Percentiles rank a stretch among this genome's conserved stretches.
phyloP scores from a whole-genome alignment of 2,888 invertebrate species.

The Trichogramma dendrolimi region DNA sequence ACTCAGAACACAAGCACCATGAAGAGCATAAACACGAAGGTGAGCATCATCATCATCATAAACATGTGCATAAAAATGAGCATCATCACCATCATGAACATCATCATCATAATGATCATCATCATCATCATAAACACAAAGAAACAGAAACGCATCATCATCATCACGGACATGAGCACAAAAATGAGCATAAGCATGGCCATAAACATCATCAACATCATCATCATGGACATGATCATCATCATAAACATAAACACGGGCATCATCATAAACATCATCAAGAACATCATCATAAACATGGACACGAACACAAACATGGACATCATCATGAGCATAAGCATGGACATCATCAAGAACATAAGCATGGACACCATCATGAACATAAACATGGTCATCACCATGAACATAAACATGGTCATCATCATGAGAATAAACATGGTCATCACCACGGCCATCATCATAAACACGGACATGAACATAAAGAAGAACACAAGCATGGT shows the following conservation, averaged over 20 bases:
- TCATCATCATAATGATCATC: conserved; percentile 25
- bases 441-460: conserved; percentile 21
- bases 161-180: conserved; percentile 7
- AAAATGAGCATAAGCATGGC: neutral
- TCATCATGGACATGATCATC: conserved; percentile 4
- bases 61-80: conserved; percentile 24
- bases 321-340: neutral
- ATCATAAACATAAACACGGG: conserved; percentile 2
- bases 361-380: conserved; percentile 12
- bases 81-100: conserved; percentile 29
- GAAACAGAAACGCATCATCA: conserved; percentile 20
- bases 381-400: conserved; percentile 24
- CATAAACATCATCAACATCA: neutral
- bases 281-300: neutral
- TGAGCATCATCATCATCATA: conserved; percentile 28
- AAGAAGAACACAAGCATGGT: conserved; percentile 19
- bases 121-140: conserved; percentile 24
- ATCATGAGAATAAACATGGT: conserved; percentile 16
- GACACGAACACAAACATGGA: neutral
- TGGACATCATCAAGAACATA: neutral
- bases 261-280: conserved; percentile 6
- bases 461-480: conserved; percentile 16
- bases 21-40: conserved; percentile 26
- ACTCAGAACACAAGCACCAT: conserved; percentile 25
- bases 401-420: conserved; percentile 20